Conservation (phyloP, 2,888 invertebrate genomes). For the Ormia ochracea region DNA sequence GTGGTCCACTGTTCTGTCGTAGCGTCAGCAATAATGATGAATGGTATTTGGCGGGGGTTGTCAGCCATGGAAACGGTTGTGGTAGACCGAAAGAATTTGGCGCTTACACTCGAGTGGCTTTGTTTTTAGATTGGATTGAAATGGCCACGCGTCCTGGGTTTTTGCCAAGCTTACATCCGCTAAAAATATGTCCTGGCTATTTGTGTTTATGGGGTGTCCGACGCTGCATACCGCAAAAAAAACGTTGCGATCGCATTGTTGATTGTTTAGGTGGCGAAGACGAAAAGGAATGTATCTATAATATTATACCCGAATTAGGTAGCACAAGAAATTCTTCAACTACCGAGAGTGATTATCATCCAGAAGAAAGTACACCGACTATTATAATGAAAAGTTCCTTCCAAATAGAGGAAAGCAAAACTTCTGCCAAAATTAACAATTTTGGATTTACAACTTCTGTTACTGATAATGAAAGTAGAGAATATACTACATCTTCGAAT, state of each 20-base stretch:
- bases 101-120: constrained; percentile 87
- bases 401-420: not conserved
- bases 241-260: constrained; percentile 84
- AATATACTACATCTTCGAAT: not conserved
- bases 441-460: not conserved
- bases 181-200: constrained; percentile 84
- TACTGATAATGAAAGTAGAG: not conserved
- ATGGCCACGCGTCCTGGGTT: constrained; percentile 74
- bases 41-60: constrained; percentile 90
- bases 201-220: constrained; percentile 82
- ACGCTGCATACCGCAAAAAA: constrained; percentile 82
- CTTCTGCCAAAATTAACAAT: not conserved
- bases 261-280: constrained; percentile 90
- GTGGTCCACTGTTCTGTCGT: constrained; percentile 89
- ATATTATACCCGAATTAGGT: constrained; percentile 72
- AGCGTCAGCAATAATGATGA: constrained; percentile 82
- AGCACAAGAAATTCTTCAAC: constrained; percentile 65
- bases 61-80: constrained; percentile 92
- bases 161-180: constrained; percentile 77
- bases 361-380: constrained; percentile 39
- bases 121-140: constrained; percentile 86
- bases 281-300: constrained; percentile 82
- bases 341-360: constrained; percentile 70
- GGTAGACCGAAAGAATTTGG: constrained; percentile 88
- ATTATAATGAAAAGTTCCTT: not conserved